Base-by-base conservation (phyloP, 2,113 vertebrate genomes). In the Ophthalmolycus amberensis region DNA sequence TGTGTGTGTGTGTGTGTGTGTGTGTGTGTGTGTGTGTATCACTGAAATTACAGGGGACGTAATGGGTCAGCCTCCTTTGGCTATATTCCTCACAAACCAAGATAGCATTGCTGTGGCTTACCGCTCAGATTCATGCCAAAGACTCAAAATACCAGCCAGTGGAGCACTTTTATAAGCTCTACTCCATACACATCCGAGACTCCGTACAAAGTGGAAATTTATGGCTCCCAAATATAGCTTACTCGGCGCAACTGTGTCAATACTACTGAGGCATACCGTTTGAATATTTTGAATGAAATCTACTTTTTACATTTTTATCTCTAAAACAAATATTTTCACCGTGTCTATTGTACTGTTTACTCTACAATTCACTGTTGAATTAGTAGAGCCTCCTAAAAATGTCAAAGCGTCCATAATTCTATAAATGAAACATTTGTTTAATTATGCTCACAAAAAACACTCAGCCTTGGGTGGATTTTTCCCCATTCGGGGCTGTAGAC, bases 21-120 rank as follows among this genome's bases (percentile, higher is more conserved):
- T 75, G 62, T 79, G 83, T 76, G 71, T 79, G 71, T 80, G 79
- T 85, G 69, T 80, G 37, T 62, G 77, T 81, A 89, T 94, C 89
- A 86, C 84, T 88, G 78, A 92, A 94, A 94, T 95, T 95, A 94
- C 93, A 94, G 94, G 91, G 93, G 88, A 89, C 73, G 89, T 85
- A 90, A 91, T 86, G 90, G 88, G 90, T 91, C 83, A 84, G 87
- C 90, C 89, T 93, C 75, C 72, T 72, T 89, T 86, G 89, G 89
- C 79, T 92, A 75, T 91, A 88, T 81, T 93, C 84, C 89, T 91
- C 89, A 83, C 87, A 90, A 91, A 92, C 88, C 93, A 91, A 91
- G 90, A 94, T 93, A 94, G 92, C 92, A 93, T 94, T 93, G 91
- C 93, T 93, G 93, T 89, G 93, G 93, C 79, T 89, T 88, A 94